Evolutionary conservation across 2,888 invertebrate genomes (phyloP), one percentile per base, ranked within the genome.

Genomic region (Tinea semifulvella): DNA sequence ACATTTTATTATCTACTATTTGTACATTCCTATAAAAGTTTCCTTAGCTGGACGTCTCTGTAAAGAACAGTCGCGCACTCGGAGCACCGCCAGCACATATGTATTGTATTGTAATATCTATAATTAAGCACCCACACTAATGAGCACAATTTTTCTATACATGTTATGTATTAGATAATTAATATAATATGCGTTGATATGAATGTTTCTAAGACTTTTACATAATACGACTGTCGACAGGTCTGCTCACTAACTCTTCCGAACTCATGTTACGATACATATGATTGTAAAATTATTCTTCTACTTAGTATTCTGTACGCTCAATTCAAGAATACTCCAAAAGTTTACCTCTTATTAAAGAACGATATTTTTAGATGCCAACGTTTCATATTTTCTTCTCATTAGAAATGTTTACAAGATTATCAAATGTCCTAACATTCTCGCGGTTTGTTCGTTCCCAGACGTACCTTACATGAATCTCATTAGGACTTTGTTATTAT

Each of bases 331-430:
- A 39, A 43, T 27, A 63, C 65, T 66, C 65, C 60, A 60, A 65
- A 65, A 57, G 60, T 61, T 62, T 69, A 68, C 36, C 13, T 36
- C 11, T 61, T 61, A 65, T 68, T 68, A 65, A 58, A 68, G 61
- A 66, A 62, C 56, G 57, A 75, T 79, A 79, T 79, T 79, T 79
- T 77, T 79, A 75, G 77, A 76, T 53, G 57, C 63, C 64, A 63
- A 68, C 68, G 62, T 40, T 40, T 3, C 20, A 13, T 10, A 38
- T 18, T n/a, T 16, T 36, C 3, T 36, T 36, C 38, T 19, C 17
- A 38, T 17, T 18, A 38, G 25, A 38, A 31, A 31, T 31, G 31
- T 31, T 31, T 31, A 31, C 31, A 31, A 31, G 31, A 31, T 31
- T 31, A 31, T 31, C 31, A 14, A 14, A 13, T 31, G 31, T 31